phyloP scores from a whole-genome alignment of 2,888 invertebrate species.

The Tenthredo notha region DNA sequence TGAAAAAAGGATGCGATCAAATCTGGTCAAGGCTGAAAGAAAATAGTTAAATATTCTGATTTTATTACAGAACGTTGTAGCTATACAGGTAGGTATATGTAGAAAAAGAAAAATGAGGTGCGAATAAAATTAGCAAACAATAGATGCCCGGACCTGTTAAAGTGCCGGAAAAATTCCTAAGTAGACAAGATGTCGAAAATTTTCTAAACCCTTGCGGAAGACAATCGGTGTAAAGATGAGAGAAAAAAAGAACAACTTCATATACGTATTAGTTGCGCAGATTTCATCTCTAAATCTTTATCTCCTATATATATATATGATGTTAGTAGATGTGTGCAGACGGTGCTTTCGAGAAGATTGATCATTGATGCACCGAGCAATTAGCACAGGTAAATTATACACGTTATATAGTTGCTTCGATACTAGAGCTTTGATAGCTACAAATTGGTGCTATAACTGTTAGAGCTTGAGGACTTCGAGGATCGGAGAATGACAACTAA shows the following conservation, averaged over 20 bases:
- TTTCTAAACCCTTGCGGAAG: background rate
- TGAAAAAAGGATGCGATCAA: conserved; percentile 27
- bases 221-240: background rate
- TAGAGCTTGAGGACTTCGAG: background rate
- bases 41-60: conserved; percentile 7
- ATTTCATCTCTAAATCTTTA: background rate
- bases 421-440: background rate
- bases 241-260: background rate
- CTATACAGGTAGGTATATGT: background rate
- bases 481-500: background rate
- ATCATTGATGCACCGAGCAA: conserved; percentile 10
- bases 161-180: conserved; percentile 5
- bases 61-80: background rate
- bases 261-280: background rate
- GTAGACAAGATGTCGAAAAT: conserved; percentile 7
- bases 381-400: conserved; percentile 6
- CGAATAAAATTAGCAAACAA: conserved; percentile 27
- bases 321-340: background rate
- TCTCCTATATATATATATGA: background rate
- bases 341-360: background rate
- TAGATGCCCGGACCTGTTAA: background rate
- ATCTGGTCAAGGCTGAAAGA: conserved; percentile 41
- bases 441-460: background rate
- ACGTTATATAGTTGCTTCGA: background rate
- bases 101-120: background rate